Conservation (phyloP, 2,797 vertebrate genomes). For the Austrolebias charrua region DNA sequence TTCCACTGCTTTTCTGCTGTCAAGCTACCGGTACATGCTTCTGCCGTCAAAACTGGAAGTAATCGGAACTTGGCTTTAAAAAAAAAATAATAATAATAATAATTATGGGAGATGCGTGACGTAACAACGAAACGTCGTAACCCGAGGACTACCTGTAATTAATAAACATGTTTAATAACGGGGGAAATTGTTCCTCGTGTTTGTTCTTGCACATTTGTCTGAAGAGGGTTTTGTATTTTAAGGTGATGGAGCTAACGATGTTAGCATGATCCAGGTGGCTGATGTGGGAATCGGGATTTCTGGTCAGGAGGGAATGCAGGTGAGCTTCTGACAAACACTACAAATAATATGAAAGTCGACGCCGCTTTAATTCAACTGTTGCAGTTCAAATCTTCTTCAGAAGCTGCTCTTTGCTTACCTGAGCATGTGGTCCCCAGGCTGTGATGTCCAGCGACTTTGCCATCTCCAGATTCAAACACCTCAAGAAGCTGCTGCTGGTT, state of each 20-base stretch:
- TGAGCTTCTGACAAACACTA: constrained; percentile 44
- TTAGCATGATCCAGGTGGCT: constrained; percentile 97
- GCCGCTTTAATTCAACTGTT: not conserved
- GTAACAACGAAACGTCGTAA: too few species aligned
- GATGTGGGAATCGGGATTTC: constrained; percentile 91
- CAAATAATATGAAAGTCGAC: too few species aligned
- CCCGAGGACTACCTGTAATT: too few species aligned
- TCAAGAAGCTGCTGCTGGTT: constrained; percentile 90
- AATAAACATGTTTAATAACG: not conserved
- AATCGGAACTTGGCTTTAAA: too few species aligned
- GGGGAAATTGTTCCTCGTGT: too few species aligned
- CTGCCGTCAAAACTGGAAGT: too few species aligned
- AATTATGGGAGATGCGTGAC: too few species aligned
- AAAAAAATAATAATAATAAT: too few species aligned
- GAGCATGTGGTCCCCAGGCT: constrained; percentile 75
- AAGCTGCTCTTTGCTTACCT: too few species aligned
- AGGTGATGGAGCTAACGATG: constrained; percentile 98
- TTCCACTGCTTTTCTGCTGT: too few species aligned
- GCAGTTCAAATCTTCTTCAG: too few species aligned
- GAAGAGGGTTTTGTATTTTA: not conserved
- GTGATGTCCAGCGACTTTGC: constrained; percentile 98
- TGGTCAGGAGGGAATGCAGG: constrained; percentile 98
- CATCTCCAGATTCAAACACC: constrained; percentile 89
- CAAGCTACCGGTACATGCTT: too few species aligned
- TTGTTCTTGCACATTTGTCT: not conserved